Evolutionary conservation across 35 echinoderm and acorn worm genomes (phyloP).

Genomic region (Ptychodera flava): DNA sequence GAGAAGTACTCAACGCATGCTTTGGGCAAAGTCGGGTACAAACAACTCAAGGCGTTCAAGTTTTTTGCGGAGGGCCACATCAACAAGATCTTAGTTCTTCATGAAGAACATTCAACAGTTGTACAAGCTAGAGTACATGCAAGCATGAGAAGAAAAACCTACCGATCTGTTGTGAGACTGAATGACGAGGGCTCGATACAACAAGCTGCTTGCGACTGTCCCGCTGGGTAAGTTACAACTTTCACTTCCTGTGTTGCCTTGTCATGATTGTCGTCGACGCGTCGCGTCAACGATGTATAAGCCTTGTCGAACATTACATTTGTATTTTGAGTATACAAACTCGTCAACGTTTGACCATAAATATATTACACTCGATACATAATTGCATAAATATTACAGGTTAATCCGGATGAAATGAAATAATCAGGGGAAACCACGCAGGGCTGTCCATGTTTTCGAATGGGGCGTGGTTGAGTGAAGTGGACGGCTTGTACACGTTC

Average conservation of each 20-base stretch:
- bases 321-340: neutral
- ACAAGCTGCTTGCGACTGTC: neutral
- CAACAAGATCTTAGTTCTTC: neutral
- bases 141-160: neutral
- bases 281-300: neutral
- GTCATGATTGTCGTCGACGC: too few relatives aligned
- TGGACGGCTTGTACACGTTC: too few relatives aligned
- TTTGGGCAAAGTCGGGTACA: neutral
- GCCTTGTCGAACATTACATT: neutral
- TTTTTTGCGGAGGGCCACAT: neutral
- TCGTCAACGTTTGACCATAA: too few relatives aligned
- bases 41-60: neutral
- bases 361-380: neutral
- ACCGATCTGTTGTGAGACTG: neutral
- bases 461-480: too few relatives aligned
- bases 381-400: too few relatives aligned
- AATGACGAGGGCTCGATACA: neutral
- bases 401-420: too few relatives aligned
- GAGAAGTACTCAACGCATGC: neutral
- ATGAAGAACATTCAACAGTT: neutral
- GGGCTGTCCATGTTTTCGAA: too few relatives aligned
- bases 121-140: neutral
- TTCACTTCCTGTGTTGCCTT: too few relatives aligned
- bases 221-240: neutral
- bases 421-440: too few relatives aligned